Evolutionary conservation across 1,140 invertebrate species (phyloP).

Genomic region (Listronotus bonariensis): DNA sequence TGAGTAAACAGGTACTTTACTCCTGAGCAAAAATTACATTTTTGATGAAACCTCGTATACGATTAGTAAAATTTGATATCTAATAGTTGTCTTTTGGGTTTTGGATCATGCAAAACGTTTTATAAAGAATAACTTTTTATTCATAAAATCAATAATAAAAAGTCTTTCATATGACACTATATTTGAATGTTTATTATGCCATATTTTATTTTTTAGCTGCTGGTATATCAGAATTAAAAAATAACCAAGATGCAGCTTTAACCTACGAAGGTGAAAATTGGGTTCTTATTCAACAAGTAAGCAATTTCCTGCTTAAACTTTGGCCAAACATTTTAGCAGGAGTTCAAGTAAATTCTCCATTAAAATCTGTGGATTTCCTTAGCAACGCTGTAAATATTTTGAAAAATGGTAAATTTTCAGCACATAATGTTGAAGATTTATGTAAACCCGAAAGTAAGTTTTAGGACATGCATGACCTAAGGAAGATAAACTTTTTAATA

Average conservation of each 20-base stretch:
- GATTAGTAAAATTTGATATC: no score
- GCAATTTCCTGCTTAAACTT: conserved; percentile 82
- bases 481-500: no score
- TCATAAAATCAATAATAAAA: no score
- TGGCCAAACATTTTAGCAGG: conserved; percentile 59
- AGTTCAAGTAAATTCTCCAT: conserved; percentile 60
- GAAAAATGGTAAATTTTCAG: conserved; percentile 57
- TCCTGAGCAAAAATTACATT: no score
- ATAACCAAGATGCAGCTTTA: conserved; percentile 88
- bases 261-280: conserved; percentile 98
- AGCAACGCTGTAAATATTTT: conserved; percentile 61
- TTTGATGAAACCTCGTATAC: no score
- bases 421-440: conserved; percentile 56
- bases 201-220: conserved; percentile 59
- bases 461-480: no score
- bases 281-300: conserved; percentile 91
- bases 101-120: no score
- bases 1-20: no score
- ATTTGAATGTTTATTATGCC: no score
- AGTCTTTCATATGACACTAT: no score
- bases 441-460: conserved; percentile 65
- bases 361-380: conserved; percentile 68
- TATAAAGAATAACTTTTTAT: no score
- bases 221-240: conserved; percentile 79
- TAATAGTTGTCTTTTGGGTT: no score